Evolutionary conservation across 2,888 invertebrate species (phyloP).

Genomic region (Drosophila buzzatii): DNA sequence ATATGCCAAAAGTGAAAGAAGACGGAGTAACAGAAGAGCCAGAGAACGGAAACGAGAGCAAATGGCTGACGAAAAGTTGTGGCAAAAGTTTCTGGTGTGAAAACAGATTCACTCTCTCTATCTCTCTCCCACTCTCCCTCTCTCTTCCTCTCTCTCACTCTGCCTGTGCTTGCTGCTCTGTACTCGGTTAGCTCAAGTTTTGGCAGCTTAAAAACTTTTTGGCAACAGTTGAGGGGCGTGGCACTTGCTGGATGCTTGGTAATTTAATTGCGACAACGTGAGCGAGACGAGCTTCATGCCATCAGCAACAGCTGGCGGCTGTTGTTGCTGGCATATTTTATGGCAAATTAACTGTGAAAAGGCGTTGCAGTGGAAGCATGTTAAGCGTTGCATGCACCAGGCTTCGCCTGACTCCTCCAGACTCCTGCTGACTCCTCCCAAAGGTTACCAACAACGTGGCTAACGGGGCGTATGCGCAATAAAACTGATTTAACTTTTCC

Average conservation of each 20-base stretch:
- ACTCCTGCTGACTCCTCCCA: constrained; percentile 16
- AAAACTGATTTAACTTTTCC: constrained; percentile 17
- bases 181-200: constrained; percentile 40
- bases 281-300: constrained; percentile 53
- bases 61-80: constrained; percentile 51
- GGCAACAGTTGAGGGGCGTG: constrained; percentile 67
- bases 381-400: constrained; percentile 34
- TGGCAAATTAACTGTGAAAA: constrained; percentile 71
- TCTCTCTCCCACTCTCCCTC: no score
- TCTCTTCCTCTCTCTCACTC: background rate
- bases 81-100: constrained; percentile 64
- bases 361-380: constrained; percentile 68
- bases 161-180: background rate
- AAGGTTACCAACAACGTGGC: constrained; percentile 14
- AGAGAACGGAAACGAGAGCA: constrained; percentile 43
- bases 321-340: constrained; percentile 66
- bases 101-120: constrained; percentile 42
- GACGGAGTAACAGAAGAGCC: constrained; percentile 1
- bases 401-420: constrained; percentile 12
- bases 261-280: constrained; percentile 74
- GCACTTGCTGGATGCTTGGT: constrained; percentile 40
- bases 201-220: constrained; percentile 78
- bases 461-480: constrained; percentile 37
- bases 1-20: constrained; percentile 58
- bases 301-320: constrained; percentile 41